A percentile compares a stretch with the other conserved stretches of the same genome.
These are phyloP conservation scores for Paratilapia polleni DNA, from an alignment of 2,113 vertebrate species.

Conservation along the genomic window DNA sequence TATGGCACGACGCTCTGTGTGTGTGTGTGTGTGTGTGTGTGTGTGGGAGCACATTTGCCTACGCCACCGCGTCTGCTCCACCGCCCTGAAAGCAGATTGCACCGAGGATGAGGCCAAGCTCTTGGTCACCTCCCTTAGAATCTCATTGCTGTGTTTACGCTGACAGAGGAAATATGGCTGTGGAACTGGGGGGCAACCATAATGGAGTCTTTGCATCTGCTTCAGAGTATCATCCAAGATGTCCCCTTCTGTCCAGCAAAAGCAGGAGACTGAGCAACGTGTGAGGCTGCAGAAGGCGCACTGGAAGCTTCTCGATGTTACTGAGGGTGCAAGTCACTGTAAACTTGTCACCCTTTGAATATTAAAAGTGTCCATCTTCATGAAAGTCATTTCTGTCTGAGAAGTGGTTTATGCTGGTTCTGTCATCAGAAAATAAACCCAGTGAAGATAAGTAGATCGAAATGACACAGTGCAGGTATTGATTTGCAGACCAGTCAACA, in stretches of 20 bases:
- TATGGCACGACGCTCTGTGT: constrained; percentile 45
- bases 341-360: constrained; percentile 27
- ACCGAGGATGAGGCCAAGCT: constrained; percentile 53
- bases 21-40: neutral
- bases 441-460: neutral
- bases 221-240: constrained; percentile 66
- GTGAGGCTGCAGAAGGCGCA: neutral
- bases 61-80: neutral
- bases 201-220: constrained; percentile 74
- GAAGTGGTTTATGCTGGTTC: neutral
- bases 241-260: constrained; percentile 58
- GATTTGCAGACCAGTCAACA: constrained; percentile 28
- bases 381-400: constrained; percentile 4
- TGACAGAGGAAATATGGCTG: constrained; percentile 71
- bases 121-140: constrained; percentile 56
- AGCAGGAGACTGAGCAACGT: constrained; percentile 31
- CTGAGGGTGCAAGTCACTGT: neutral
- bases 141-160: constrained; percentile 46
- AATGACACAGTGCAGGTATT: neutral
- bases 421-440: constrained; percentile 4
- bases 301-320: neutral
- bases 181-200: constrained; percentile 32
- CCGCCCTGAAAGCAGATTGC: constrained; percentile 69
- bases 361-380: constrained; percentile 48
- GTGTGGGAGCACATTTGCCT: neutral